Base-by-base conservation (phyloP, 1,140 invertebrate species). In the Bombus fervidus region DNA sequence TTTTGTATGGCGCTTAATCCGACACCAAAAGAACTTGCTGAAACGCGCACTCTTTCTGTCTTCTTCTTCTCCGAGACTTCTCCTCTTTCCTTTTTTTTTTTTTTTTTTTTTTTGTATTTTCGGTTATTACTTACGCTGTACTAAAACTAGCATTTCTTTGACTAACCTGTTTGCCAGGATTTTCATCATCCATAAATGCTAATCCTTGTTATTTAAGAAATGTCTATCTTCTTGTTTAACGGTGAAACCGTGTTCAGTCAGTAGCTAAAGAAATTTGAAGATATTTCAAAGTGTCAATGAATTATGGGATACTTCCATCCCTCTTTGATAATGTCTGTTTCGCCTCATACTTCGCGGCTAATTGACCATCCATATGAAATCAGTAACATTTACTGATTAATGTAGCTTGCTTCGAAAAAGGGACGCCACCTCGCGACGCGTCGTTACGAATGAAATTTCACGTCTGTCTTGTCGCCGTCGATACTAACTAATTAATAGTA, bases 1-100 rank as follows among this genome's bases (percentile, higher is more conserved):
- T 87, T 89, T 85, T 90, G 73, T 82, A 87, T 75, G 83, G 83
- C 64, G 41, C 41, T 89, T 86, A 77, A 89, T 81, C 83, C 78
- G n/a, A 47, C 69, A 25, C 59, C 25, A n/a, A 59, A 82, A 25
- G 18, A 66, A 83, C 81, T 72, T 31, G 34, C 71, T 28, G 59
- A 76, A 66, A 83, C 47, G 41, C 59, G 37, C 59, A 47, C 74
- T 25, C 47, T 34, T 75, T 18, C 47, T 13, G 8, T 39, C 66
- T 34, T 28, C 64, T 53, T 68, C 18, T 15, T 31, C 62, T 10
- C 18, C 64, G n/a, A 66, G 15, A 15, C 15, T 8, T 6, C 22
- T 41, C 25, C 6, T 62, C 43, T 25, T 31, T n/a, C 18, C n/a
- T 22, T 3, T 39, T 25, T 39, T 3, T 34, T 22, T 47, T 6